Base-by-base conservation (phyloP, 2,113 vertebrate genomes). In the Triplophysa dalaica region DNA sequence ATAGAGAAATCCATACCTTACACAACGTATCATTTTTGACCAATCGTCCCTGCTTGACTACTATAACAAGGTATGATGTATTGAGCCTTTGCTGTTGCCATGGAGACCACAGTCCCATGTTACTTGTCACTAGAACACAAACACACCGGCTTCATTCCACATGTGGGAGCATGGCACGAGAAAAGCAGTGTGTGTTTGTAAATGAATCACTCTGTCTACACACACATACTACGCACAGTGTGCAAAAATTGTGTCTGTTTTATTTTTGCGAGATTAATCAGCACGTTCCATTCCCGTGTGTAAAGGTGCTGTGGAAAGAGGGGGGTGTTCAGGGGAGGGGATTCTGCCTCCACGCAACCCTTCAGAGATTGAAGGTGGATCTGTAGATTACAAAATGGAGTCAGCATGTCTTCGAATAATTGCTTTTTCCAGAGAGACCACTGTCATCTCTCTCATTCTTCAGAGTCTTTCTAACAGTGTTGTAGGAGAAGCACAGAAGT, bases 71-170 rank as follows among this genome's bases (percentile, higher is more conserved):
- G 90, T 93, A 87, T 94, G 94, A 95, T 94, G 91, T 94, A 94
- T 93, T 93, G 92, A 93, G 92, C 91, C 92, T 88, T 82, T 87
- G 88, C 88, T 90, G 94, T 96, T 95, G 92, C 94, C 92, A 95
- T 95, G 93, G 94, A 92, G 92, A 95, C 92, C 83, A 78, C 85
- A 85, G 92, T 92, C 92, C 90, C 92, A 92, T 92, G 92, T 93
- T 94, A 92, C 93, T 95, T 95, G 94, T 94, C 94, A 94, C 93
- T 92, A 92, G 89, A 93, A 91, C 91, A 91, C 91, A 93, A 94
- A 93, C 92, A 93, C 88, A 84, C 90, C 91, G 91, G 93, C 89
- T 82, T 93, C 90, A 91, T 92, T 92, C 90, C 90, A 92, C 89
- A 91, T 89, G 87, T 89, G 85, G 77, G 86, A 91, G 89, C 92